Evolutionary conservation across 1,140 invertebrate species (phyloP).

Genomic region (Diorhabda elongata): DNA sequence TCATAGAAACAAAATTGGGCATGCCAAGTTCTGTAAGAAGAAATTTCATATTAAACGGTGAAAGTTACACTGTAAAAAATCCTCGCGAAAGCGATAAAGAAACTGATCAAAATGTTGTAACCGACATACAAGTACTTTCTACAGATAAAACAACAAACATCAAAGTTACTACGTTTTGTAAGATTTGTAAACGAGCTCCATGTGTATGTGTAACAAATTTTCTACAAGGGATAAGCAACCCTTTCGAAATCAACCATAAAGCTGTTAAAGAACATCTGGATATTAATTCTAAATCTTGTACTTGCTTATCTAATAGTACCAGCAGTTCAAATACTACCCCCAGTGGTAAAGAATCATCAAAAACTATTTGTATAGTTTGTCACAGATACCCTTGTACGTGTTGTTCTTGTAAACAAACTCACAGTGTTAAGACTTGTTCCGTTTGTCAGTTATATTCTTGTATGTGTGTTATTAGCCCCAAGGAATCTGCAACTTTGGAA

Average conservation of each 20-base stretch:
- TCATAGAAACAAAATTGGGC: conserved; percentile 30
- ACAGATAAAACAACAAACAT: conserved; percentile 29
- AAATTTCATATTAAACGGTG: conserved; percentile 24
- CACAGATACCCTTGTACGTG: conserved; percentile 1
- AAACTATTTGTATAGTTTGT: conserved; percentile 8
- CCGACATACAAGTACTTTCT: conserved; percentile 27
- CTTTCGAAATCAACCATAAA: conserved; percentile 1
- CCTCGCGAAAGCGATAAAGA: neutral
- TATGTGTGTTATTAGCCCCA: neutral
- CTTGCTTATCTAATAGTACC: neutral
- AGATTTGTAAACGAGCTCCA: conserved; percentile 13
- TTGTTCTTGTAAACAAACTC: neutral
- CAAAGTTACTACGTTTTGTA: conserved; percentile 28
- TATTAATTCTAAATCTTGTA: neutral
- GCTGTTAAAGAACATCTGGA: neutral
- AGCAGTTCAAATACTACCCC: neutral
- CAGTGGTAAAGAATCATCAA: neutral
- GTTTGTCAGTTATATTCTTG: neutral
- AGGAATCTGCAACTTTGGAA: neutral
- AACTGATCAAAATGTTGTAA: conserved; percentile 13
- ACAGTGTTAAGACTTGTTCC: neutral
- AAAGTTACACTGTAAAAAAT: conserved; percentile 18
- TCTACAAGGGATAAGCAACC: neutral
- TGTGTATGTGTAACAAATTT: conserved; percentile 19
- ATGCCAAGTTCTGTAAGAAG: neutral